phyloP scores from a whole-genome alignment of 1,140 invertebrate species.

The Spodoptera litura region DNA sequence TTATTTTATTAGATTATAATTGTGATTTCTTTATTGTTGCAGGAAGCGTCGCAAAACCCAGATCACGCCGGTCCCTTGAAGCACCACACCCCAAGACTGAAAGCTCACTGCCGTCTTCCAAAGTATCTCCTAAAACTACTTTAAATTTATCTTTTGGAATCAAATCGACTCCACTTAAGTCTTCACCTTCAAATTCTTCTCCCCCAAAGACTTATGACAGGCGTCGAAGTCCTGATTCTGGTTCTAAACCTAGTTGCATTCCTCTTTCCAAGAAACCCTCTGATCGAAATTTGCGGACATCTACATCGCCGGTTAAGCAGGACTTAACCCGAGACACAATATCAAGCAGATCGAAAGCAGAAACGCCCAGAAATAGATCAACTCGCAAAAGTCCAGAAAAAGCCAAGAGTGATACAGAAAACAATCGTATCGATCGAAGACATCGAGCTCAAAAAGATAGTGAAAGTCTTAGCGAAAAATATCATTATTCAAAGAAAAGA shows the following conservation, averaged over 20 bases:
- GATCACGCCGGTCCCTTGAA: slow-evolving; percentile 75
- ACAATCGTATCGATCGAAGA: slow-evolving; percentile 76
- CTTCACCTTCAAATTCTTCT: slow-evolving; percentile 56
- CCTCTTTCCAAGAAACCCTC: slow-evolving; percentile 76
- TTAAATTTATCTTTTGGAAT: slow-evolving; percentile 74
- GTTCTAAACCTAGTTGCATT: slow-evolving; percentile 77
- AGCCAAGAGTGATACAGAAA: slow-evolving; percentile 77
- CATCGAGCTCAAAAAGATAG: slow-evolving; percentile 82
- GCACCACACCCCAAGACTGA: slow-evolving; percentile 76
- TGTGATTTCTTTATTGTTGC: slow-evolving; percentile 71
- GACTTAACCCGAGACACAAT: slow-evolving; percentile 66
- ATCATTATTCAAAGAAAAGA: slow-evolving; percentile 85
- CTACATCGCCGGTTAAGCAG: slow-evolving; percentile 74
- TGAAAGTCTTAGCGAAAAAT: slow-evolving; percentile 83
- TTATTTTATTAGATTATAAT: slow-evolving; percentile 10
- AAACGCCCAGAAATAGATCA: slow-evolving; percentile 64
- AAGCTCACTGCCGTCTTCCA: slow-evolving; percentile 79
- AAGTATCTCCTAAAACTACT: slow-evolving; percentile 77
- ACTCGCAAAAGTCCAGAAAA: slow-evolving; percentile 76
- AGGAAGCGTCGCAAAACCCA: slow-evolving; percentile 75
- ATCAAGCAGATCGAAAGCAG: slow-evolving; percentile 71
- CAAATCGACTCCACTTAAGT: slow-evolving; percentile 68
- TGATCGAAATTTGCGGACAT: slow-evolving; percentile 67
- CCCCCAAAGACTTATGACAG: slow-evolving; percentile 68
- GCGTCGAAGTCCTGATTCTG: slow-evolving; percentile 70